phyloP scores from a whole-genome alignment of 2,797 vertebrate genomes.

The Sebastes glaucus region DNA sequence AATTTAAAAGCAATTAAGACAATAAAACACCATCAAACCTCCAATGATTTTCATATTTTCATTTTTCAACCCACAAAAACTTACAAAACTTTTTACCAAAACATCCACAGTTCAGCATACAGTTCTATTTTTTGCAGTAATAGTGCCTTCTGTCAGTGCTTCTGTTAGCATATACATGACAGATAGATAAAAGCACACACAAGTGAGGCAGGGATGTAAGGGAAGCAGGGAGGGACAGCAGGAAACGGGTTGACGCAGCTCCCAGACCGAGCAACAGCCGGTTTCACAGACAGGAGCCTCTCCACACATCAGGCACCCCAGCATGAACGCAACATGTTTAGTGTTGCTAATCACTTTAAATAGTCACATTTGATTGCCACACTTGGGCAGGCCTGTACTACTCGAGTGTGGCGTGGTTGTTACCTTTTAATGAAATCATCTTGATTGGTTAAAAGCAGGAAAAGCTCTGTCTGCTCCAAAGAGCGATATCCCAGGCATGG shows the following conservation, averaged over 20 bases:
- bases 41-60: not conserved
- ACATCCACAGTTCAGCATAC: not conserved
- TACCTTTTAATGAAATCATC: conserved; percentile 3
- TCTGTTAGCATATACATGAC: not conserved
- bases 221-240: not conserved
- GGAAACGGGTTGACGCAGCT: not conserved
- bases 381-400: not conserved
- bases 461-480: not conserved
- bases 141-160: not conserved
- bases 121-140: not conserved
- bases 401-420: not conserved
- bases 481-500: not conserved
- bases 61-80: not conserved
- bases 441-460: not conserved
- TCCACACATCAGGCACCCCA: conserved; percentile 28
- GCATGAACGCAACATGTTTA: conserved; percentile 33
- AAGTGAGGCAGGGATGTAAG: not conserved
- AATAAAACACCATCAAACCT: not conserved
- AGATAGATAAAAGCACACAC: not conserved
- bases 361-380: conserved; percentile 3
- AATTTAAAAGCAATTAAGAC: not conserved
- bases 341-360: conserved; percentile 33
- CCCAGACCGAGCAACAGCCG: conserved; percentile 27
- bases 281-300: conserved; percentile 13
- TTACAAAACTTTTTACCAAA: not conserved